A percentile compares a stretch with the other conserved stretches of the same genome.
phyloP scores from a whole-genome alignment of 2,888 invertebrate species.

The Biston stratarius region DNA sequence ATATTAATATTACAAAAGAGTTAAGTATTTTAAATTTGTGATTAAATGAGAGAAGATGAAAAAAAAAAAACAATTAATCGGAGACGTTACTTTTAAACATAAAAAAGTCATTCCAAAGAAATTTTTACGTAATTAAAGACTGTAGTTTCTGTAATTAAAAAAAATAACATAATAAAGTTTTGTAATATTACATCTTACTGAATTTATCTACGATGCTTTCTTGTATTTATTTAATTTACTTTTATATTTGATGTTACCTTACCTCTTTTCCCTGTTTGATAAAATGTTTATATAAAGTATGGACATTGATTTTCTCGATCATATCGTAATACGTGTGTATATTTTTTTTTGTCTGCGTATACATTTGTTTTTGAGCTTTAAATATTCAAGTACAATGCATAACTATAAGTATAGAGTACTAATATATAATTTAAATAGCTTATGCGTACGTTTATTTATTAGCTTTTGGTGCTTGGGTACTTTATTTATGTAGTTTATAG shows the following conservation, averaged over 20 bases:
- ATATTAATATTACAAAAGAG: constrained; percentile 51
- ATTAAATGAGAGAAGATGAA: constrained; percentile 47
- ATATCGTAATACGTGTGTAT: constrained; percentile 6
- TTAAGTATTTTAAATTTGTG: constrained; percentile 45
- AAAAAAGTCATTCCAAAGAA: constrained; percentile 78
- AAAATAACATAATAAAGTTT: background rate
- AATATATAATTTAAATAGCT: constrained; percentile 69
- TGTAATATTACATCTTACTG: constrained; percentile 1
- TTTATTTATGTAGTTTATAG: constrained; percentile 64
- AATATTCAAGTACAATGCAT: constrained; percentile 77
- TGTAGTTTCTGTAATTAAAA: constrained; percentile 54
- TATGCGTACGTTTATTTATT: constrained; percentile 71
- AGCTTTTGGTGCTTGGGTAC: constrained; percentile 81
- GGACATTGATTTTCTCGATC: constrained; percentile 4
- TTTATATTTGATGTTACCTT: background rate
- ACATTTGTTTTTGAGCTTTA: constrained; percentile 79
- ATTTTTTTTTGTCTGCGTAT: constrained; percentile 28
- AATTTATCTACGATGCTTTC: constrained; percentile 4
- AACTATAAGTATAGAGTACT: constrained; percentile 53
- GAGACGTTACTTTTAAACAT: constrained; percentile 50
- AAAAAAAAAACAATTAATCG: constrained; percentile 35
- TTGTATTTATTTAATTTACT: constrained; percentile 23
- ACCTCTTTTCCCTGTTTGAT: constrained; percentile 4
- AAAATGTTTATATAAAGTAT: constrained; percentile 28
- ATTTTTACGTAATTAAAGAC: constrained; percentile 58